phyloP scores from a whole-genome alignment of 2,888 invertebrate species.

The Drosophila gaucha region DNA sequence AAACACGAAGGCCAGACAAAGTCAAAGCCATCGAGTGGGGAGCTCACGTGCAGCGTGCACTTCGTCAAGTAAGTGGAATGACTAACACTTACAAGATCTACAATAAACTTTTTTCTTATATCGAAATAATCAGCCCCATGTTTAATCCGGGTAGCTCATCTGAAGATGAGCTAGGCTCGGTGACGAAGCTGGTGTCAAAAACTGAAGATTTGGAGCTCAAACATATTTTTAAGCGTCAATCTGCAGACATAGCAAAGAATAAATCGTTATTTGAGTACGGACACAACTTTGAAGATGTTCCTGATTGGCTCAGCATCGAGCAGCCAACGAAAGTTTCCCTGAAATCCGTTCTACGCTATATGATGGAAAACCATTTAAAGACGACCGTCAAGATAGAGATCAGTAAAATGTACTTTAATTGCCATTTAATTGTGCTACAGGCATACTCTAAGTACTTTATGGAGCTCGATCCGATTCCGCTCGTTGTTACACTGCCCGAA shows the following conservation, averaged over 20 bases:
- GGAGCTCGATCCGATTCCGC: conserved; percentile 38
- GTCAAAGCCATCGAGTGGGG: neutral
- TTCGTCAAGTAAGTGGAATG: conserved; percentile 34
- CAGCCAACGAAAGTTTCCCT: conserved; percentile 45
- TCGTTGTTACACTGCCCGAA: conserved; percentile 53
- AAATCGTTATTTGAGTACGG: conserved; percentile 57
- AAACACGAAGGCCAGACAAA: neutral
- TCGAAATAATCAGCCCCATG: conserved; percentile 23
- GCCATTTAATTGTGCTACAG: conserved; percentile 77
- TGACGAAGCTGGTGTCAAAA: conserved; percentile 41
- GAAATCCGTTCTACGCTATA: conserved; percentile 49
- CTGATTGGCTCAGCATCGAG: conserved; percentile 37
- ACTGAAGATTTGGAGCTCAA: conserved; percentile 51
- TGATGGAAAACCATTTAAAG: conserved; percentile 56
- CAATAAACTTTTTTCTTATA: neutral
- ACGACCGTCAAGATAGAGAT: conserved; percentile 61
- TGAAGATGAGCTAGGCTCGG: conserved; percentile 28
- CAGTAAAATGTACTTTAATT: conserved; percentile 65
- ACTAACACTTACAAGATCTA: neutral
- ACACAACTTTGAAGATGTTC: conserved; percentile 57
- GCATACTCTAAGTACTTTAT: conserved; percentile 79
- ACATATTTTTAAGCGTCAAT: conserved; percentile 13
- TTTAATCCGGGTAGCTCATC: neutral
- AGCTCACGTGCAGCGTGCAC: conserved; percentile 48
- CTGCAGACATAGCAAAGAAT: conserved; percentile 5